These are phyloP conservation scores for Lepidothrix coronata DNA, from an alignment of 2,113 vertebrate genomes.

Conservation along the genomic window DNA sequence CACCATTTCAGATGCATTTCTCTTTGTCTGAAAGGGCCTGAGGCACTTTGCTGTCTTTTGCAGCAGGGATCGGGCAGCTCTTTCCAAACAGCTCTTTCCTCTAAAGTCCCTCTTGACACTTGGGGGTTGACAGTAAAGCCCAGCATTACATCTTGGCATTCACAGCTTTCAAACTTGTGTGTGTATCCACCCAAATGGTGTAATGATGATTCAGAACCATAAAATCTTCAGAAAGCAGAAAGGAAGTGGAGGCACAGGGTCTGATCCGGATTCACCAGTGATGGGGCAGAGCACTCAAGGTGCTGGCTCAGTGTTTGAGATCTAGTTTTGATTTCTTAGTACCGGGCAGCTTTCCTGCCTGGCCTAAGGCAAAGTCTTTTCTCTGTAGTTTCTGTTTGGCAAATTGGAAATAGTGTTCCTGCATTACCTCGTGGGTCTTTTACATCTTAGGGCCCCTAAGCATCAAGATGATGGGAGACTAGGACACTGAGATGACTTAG, in stretches of 20 bases:
- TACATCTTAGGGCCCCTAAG: neutral
- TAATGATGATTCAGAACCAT: neutral
- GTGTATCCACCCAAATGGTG: neutral
- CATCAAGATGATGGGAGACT: neutral
- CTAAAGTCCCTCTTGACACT: neutral
- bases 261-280: rapidly evolving
- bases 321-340: neutral
- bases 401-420: neutral
- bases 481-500: neutral
- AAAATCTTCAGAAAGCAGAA: neutral
- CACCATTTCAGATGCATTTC: neutral
- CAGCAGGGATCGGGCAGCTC: neutral
- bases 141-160: neutral
- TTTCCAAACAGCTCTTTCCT: neutral
- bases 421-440: neutral
- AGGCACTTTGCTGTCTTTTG: neutral
- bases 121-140: neutral
- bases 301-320: neutral
- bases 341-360: neutral
- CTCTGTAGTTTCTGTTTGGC: neutral
- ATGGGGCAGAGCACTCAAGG: neutral
- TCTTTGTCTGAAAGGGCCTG: neutral
- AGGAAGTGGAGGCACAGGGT: neutral
- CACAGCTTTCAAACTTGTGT: neutral
- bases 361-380: neutral